Conservation (phyloP, 2,888 invertebrate genomes). For the Acrobasis repandana region DNA sequence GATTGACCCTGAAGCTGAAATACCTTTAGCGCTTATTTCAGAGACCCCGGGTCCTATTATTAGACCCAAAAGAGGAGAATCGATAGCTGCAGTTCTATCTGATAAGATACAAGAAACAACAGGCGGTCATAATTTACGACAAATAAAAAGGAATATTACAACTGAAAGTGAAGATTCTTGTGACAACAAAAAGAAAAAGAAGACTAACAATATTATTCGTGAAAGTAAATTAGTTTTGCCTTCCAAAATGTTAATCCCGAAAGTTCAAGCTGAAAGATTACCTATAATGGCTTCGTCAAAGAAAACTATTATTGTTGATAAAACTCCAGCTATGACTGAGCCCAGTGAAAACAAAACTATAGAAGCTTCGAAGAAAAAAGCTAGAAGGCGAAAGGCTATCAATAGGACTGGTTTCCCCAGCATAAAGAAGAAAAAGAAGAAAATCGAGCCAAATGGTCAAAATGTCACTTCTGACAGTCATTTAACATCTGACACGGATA, state of each 20-base stretch:
- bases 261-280: slow-evolving; percentile 69
- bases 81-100: slow-evolving; percentile 74
- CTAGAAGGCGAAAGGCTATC: slow-evolving; percentile 88
- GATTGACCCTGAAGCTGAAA: slow-evolving; percentile 72
- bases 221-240: slow-evolving; percentile 76
- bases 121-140: slow-evolving; percentile 73
- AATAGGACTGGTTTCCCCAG: slow-evolving; percentile 95
- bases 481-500: slow-evolving; percentile 70
- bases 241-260: slow-evolving; percentile 64
- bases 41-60: slow-evolving; percentile 68
- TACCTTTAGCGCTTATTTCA: slow-evolving; percentile 67
- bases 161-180: slow-evolving; percentile 62
- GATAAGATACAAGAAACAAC: slow-evolving; percentile 76
- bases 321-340: slow-evolving; percentile 53
- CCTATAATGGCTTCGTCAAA: slow-evolving; percentile 53
- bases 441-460: slow-evolving; percentile 59
- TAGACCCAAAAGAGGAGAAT: slow-evolving; percentile 72
- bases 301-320: slow-evolving; percentile 52
- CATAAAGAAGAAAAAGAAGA: slow-evolving; percentile 91
- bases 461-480: slow-evolving; percentile 60
- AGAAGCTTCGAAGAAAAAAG: slow-evolving; percentile 67
- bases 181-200: slow-evolving; percentile 75
- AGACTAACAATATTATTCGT: slow-evolving; percentile 63
- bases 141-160: slow-evolving; percentile 68
- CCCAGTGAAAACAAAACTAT: slow-evolving; percentile 51